Evolutionary conservation across 2,113 vertebrate species (phyloP), one percentile per base, ranked within the genome.

Genomic region (Ornithorhynchus anatinus): DNA sequence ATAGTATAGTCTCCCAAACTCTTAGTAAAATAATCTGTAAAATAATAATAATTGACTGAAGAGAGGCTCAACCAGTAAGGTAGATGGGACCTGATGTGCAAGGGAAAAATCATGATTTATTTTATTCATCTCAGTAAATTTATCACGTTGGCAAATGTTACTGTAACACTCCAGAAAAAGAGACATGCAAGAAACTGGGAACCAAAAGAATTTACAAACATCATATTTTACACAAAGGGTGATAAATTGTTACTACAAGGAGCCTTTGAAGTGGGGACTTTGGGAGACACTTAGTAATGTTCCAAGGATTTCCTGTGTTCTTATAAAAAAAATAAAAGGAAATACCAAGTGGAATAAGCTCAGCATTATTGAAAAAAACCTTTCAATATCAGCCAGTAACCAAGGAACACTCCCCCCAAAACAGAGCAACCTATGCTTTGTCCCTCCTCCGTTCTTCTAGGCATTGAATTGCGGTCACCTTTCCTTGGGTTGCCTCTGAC

Each of bases 271-370:
- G 32, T 54, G 73, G 80, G 47, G 45, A 66, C 36, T 61, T 76
- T 60, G 67, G 16, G 75, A 73, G 70, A 71, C 75, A 70, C 35
- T 64, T 85, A 73, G 64, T 75, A 50, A 14, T 66, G 40, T 68
- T 78, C 75, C 64, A 71, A 83, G 60, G 9, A 45, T 62, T 69
- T 81, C 58, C 67, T 72, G 80, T 40, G 52, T 54, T 57, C 45
- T 75, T 59, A 69, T 33, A 54, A 81, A 78, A 77, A n/a, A n/a
- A 78, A 73, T 47, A 50, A 62, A 78, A 80, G 51, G 51, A 51
- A 78, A 43, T 69, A 45, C 43, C 22, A 37, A 47, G 64, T 69
- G 59, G 47, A 75, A 29, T 16, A 27, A 32, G 73, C 81, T 51
- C 17, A 66, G 52, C 53, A 63, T 50, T 66, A 68, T 65, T 77